phyloP scores from a whole-genome alignment of 2,113 vertebrate genomes.

The Deroptyus accipitrinus region DNA sequence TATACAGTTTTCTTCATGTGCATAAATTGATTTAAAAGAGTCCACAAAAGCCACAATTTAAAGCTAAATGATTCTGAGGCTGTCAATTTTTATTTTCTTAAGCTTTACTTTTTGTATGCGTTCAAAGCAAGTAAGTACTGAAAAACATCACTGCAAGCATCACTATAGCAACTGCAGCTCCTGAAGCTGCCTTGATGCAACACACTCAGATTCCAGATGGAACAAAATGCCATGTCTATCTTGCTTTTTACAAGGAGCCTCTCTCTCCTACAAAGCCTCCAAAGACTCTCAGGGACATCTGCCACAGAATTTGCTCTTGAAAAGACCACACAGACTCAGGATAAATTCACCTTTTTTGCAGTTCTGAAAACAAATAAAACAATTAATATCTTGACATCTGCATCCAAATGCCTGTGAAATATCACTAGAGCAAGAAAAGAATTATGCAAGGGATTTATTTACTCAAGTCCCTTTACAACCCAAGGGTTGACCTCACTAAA shows the following conservation, averaged over 20 bases:
- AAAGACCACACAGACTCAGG: background rate
- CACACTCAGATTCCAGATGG: constrained; percentile 30
- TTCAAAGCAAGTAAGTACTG: constrained; percentile 35
- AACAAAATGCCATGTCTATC: constrained; percentile 47
- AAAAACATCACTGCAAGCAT: constrained; percentile 36
- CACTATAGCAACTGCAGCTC: constrained; percentile 61
- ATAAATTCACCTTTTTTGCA: background rate
- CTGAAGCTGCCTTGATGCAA: constrained; percentile 28
- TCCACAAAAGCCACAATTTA: background rate
- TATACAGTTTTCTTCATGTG: background rate
- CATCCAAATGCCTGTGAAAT: background rate
- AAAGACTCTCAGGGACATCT: constrained; percentile 33
- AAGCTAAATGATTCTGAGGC: background rate
- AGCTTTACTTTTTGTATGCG: constrained; percentile 5
- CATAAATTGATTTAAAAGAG: constrained; percentile 2
- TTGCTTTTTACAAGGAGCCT: constrained; percentile 35
- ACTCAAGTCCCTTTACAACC: constrained; percentile 2
- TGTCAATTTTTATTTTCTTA: constrained; percentile 29
- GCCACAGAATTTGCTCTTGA: background rate
- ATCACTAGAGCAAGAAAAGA: background rate
- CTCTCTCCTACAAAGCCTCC: constrained; percentile 26
- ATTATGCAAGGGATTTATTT: constrained; percentile 3
- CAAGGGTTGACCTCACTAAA: background rate
- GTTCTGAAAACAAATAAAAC: constrained; percentile 14
- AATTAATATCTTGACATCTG: background rate